Percentiles rank a stretch among this genome's conserved stretches.
phyloP scores from a whole-genome alignment of 1,140 invertebrate genomes.

The Scaptodrosophila lebanonensis region DNA sequence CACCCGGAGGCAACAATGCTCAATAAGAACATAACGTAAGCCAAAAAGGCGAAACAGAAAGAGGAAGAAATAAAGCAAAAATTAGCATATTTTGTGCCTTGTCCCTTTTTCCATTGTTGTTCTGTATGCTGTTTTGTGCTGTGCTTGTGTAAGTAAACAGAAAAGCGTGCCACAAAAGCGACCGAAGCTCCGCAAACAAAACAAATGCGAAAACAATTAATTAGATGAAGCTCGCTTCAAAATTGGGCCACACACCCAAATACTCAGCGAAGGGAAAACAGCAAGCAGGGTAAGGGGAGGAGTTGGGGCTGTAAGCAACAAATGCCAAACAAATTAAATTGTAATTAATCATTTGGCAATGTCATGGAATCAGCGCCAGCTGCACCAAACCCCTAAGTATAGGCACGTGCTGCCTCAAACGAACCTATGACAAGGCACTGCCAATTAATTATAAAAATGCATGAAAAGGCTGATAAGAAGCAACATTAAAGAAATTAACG shows the following conservation, averaged over 20 bases:
- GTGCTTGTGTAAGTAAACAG: conserved; percentile 26
- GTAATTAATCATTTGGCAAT: conserved; percentile 66
- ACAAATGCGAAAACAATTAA: conserved; percentile 56
- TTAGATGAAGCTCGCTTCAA: conserved; percentile 28
- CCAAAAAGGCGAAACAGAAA: conserved; percentile 13
- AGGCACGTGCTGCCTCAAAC: conserved; percentile 58
- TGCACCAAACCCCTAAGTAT: not conserved
- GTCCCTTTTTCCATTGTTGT: too few relatives aligned
- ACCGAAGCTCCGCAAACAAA: conserved; percentile 41
- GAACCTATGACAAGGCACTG: conserved; percentile 55
- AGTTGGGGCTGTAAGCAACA: conserved; percentile 9
- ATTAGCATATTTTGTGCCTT: conserved; percentile 54
- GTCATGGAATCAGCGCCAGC: conserved; percentile 1
- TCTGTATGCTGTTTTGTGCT: not conserved
- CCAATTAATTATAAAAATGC: conserved; percentile 69
- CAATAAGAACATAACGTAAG: conserved; percentile 15
- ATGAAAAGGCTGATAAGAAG: conserved; percentile 60
- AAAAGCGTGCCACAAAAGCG: conserved; percentile 13
- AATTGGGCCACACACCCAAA: conserved; percentile 7
- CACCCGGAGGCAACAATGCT: not conserved
- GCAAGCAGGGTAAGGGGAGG: too few relatives aligned
- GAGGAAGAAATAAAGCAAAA: too few relatives aligned
- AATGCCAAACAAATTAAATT: conserved; percentile 73
- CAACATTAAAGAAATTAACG: conserved; percentile 47
- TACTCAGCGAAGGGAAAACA: conserved; percentile 3